Percentiles rank a stretch among this genome's conserved stretches.
phyloP scores from a whole-genome alignment of 2,888 invertebrate species.

The Ganaspis brasiliensis region DNA sequence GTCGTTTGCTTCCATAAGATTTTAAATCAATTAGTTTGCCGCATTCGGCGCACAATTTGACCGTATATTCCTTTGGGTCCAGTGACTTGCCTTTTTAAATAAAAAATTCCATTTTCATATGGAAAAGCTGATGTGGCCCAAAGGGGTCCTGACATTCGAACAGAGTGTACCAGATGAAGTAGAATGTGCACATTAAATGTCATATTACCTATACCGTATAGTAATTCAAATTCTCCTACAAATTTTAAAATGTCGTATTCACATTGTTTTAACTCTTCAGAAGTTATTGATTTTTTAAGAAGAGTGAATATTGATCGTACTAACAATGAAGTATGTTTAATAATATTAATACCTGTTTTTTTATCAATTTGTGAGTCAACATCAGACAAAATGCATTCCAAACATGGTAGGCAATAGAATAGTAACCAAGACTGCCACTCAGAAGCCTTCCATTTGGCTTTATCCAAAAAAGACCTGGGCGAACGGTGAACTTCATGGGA shows the following conservation, averaged over 20 bases:
- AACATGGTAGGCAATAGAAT: slow-evolving; percentile 47
- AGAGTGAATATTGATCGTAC: slow-evolving; percentile 9
- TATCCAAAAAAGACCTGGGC: slow-evolving; percentile 44
- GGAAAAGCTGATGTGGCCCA: slow-evolving; percentile 39
- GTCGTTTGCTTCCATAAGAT: neutral
- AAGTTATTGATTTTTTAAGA: neutral
- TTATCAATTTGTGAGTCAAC: neutral
- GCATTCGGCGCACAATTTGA: neutral
- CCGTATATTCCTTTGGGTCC: neutral
- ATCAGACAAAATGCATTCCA: slow-evolving; percentile 40
- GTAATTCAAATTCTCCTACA: slow-evolving; percentile 9
- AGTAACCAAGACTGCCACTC: slow-evolving; percentile 50
- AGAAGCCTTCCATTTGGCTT: slow-evolving; percentile 47
- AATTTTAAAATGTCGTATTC: slow-evolving; percentile 28
- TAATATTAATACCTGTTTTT: slow-evolving; percentile 10
- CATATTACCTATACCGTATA: slow-evolving; percentile 7
- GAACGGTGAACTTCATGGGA: slow-evolving; percentile 46
- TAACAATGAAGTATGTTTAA: slow-evolving; percentile 4
- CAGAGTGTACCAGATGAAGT: slow-evolving; percentile 24
- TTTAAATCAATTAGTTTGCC: neutral
- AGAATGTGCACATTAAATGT: slow-evolving; percentile 33
- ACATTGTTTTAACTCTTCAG: neutral
- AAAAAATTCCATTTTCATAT: slow-evolving; percentile 45
- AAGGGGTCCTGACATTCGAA: slow-evolving; percentile 40
- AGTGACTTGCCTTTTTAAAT: slow-evolving; percentile 21